Percentiles rank a stretch among this genome's conserved stretches.
phyloP scores from a whole-genome alignment of 1,140 invertebrate genomes.

The Drosophila trapezifrons region DNA sequence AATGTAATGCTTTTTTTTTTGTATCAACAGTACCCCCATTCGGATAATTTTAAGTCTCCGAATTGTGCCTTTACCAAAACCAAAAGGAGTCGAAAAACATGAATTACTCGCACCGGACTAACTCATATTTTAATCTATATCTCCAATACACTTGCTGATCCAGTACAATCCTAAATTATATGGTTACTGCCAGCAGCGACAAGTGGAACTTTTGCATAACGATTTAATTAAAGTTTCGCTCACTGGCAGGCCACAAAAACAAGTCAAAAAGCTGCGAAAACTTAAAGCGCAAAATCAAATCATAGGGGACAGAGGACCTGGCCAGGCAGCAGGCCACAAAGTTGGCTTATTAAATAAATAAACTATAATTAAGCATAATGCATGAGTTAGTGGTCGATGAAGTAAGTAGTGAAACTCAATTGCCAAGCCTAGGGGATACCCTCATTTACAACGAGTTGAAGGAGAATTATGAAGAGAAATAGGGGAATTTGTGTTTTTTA shows the following conservation, averaged over 20 bases:
- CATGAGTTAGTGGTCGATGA: slow-evolving; percentile 35
- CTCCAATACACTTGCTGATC: slow-evolving; percentile 63
- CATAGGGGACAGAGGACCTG: slow-evolving; percentile 21
- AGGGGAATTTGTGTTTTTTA: background rate
- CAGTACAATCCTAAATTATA: slow-evolving; percentile 72
- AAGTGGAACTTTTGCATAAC: slow-evolving; percentile 79
- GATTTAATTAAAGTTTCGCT: slow-evolving; percentile 73
- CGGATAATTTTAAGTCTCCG: background rate
- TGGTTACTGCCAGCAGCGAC: slow-evolving; percentile 53
- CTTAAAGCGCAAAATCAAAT: slow-evolving; percentile 65
- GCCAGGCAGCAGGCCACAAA: slow-evolving; percentile 14
- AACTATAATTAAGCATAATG: slow-evolving; percentile 65
- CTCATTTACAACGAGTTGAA: background rate
- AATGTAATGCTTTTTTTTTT: background rate
- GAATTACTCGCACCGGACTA: slow-evolving; percentile 7
- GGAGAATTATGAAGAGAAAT: background rate
- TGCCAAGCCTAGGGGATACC: slow-evolving; percentile 27
- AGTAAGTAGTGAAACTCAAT: slow-evolving; percentile 11
- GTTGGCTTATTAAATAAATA: slow-evolving; percentile 72
- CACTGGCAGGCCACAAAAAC: slow-evolving; percentile 27
- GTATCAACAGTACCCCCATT: background rate
- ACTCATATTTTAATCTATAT: slow-evolving; percentile 29
- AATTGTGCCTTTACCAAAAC: slow-evolving; percentile 4
- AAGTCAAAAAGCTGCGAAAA: slow-evolving; percentile 65
- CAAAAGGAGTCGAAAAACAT: background rate